Evolutionary conservation across 2,113 vertebrate species (phyloP), one percentile per base, ranked within the genome.

Genomic region (Cheirogaleus medius): DNA sequence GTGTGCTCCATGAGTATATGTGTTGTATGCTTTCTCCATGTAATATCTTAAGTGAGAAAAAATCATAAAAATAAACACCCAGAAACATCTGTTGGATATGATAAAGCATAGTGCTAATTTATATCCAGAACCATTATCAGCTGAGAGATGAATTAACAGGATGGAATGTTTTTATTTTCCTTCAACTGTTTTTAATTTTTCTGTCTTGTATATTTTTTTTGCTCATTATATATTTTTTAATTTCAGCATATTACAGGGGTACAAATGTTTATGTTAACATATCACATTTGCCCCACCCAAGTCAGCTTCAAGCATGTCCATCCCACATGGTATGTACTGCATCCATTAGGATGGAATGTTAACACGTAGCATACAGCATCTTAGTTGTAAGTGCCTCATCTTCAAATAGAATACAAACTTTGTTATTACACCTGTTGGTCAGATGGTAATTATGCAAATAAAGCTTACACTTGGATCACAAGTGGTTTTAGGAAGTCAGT

Each of bases 81-180:
- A 86, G 89, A 92, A 97, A 96, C 78, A 97, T 94, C 68, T 97
- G 93, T 93, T 94, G 29, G 25, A 60, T 97, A 63, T 96, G 91
- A 95, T 86, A 97, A 97, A 86, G 37, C 34, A 69, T 44, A 93
- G 49, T 74, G 27, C 68, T 95, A 78, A 91, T 96, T 97, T 97
- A 85, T 18, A 94, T 93, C 52, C 52, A 91, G 60, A 86, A 29
- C 21, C 18, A 86, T 96, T 73, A 95, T 85, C 32, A 93, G 29
- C 47, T 86, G 86, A 95, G 77, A 93, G 96, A 91, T 73, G 32
- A 94, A 89, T 97, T 73, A 91, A 90, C 63, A 78, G 44, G 47
- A 91, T 91, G 68, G 6, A 29, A 90, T 89, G n/a, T 74, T 95
- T 54, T 54, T 54, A 54, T 54, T 54, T 54, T 54, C 52, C 52